phyloP scores from a whole-genome alignment of 2,888 invertebrate species.

The Iselma pallidipennis region DNA sequence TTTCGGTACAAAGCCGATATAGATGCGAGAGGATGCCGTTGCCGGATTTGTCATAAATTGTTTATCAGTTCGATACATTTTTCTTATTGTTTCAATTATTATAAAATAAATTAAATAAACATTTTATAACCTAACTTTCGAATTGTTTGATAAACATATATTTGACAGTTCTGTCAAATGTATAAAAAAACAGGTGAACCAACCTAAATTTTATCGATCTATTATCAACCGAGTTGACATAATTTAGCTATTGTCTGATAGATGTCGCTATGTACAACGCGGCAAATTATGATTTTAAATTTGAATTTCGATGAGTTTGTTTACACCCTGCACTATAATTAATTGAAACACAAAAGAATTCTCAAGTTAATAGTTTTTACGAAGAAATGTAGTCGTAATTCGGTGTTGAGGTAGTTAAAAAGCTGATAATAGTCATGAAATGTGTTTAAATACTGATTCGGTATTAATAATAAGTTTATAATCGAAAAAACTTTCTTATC shows the following conservation, averaged over 20 bases:
- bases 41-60: conserved; percentile 72
- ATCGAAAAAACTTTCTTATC: too few relatives aligned
- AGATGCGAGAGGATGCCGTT: conserved; percentile 75
- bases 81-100: conserved; percentile 7
- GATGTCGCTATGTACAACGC: not conserved
- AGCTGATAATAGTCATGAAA: too few relatives aligned
- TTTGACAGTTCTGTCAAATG: not conserved
- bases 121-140: not conserved
- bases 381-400: too few relatives aligned
- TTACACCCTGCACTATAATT: too few relatives aligned
- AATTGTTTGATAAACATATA: not conserved
- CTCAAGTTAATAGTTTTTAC: too few relatives aligned
- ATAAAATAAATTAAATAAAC: not conserved
- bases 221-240: not conserved
- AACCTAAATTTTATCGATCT: not conserved
- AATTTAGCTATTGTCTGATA: not conserved
- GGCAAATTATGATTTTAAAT: too few relatives aligned
- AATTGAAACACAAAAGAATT: too few relatives aligned
- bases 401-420: too few relatives aligned
- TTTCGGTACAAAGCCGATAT: conserved; percentile 76
- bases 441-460: too few relatives aligned
- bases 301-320: too few relatives aligned
- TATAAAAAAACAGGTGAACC: not conserved
- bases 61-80: conserved; percentile 55
- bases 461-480: too few relatives aligned